Conservation (phyloP, 2,113 vertebrate species). For the Thymallus thymallus region DNA sequence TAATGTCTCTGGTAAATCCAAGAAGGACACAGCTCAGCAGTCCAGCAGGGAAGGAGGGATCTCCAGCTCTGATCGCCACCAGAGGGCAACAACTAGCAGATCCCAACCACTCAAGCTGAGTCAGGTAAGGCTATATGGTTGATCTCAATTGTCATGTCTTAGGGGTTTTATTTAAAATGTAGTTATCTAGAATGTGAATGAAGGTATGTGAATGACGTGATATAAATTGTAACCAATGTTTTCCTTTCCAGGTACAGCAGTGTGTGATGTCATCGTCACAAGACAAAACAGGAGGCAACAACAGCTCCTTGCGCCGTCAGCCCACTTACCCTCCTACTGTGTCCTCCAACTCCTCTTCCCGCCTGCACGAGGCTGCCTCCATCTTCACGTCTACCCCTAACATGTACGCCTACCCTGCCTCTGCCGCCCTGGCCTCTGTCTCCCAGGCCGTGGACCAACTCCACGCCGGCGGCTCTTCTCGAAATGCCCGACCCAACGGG, state of each 20-base stretch:
- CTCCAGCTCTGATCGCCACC: conserved; percentile 78
- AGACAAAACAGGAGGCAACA: conserved; percentile 74
- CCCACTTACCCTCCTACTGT: conserved; percentile 83
- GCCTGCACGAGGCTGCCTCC: conserved; percentile 86
- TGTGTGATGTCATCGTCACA: conserved; percentile 81
- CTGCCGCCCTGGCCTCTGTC: conserved; percentile 85
- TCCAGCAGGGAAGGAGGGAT: conserved; percentile 78
- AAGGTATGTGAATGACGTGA: too few relatives aligned
- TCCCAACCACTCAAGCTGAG: conserved; percentile 95
- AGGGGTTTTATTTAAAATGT: too few relatives aligned
- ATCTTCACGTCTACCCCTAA: conserved; percentile 87
- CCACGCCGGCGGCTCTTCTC: conserved; percentile 81
- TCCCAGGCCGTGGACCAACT: conserved; percentile 93
- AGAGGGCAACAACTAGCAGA: conserved; percentile 72
- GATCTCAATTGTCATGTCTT: not conserved
- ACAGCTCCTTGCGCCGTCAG: conserved; percentile 82
- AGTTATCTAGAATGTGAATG: too few relatives aligned
- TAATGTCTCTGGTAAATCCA: conserved; percentile 76
- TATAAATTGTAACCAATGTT: not conserved
- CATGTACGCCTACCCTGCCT: conserved; percentile 91
- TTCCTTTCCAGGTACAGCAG: conserved; percentile 82
- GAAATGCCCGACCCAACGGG: conserved; percentile 72
- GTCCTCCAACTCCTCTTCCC: conserved; percentile 83
- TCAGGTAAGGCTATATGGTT: conserved; percentile 76
- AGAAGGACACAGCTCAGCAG: conserved; percentile 78